These are phyloP conservation scores for Drosophila recens DNA, from an alignment of 2,888 invertebrate species.

Conservation along the genomic window DNA sequence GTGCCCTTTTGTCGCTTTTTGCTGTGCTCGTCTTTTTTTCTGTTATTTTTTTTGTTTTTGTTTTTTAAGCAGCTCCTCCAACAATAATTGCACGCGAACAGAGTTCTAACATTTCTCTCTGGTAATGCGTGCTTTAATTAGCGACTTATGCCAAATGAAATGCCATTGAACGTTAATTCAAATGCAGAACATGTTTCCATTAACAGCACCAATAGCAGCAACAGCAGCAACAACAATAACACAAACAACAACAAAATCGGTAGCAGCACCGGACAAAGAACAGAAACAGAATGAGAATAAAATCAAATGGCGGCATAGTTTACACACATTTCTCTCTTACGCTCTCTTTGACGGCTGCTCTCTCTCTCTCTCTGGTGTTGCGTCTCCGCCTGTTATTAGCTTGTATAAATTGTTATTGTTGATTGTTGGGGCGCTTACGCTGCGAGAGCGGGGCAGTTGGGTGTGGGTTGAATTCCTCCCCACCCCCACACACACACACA, in stretches of 20 bases:
- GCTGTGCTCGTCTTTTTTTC: conserved; percentile 12
- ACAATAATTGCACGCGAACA: conserved; percentile 32
- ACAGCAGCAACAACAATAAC: conserved; percentile 1
- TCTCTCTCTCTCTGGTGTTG: conserved; percentile 9
- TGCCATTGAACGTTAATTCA: conserved; percentile 72
- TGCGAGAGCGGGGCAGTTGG: conserved; percentile 45
- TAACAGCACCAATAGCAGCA: conserved; percentile 39
- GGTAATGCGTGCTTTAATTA: conserved; percentile 62
- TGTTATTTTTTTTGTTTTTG: conserved; percentile 29
- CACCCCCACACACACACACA: conserved; percentile 8
- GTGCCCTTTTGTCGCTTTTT: conserved; percentile 50
- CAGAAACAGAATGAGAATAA: conserved; percentile 28
- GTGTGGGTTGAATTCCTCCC: conserved; percentile 16
- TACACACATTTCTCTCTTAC: conserved; percentile 12
- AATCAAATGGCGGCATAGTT: conserved; percentile 45
- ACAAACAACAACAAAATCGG: conserved; percentile 22
- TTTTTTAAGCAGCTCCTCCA: conserved; percentile 31
- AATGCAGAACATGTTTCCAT: conserved; percentile 71
- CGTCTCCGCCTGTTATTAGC: conserved; percentile 44
- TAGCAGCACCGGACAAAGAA: conserved; percentile 32
- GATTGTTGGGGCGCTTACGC: conserved; percentile 42
- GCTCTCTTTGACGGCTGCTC: conserved; percentile 7
- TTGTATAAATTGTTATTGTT: conserved; percentile 60
- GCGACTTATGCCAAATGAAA: conserved; percentile 57
- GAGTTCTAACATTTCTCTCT: conserved; percentile 37